phyloP scores from a whole-genome alignment of 2,113 vertebrate species.

The Stigmatopora nigra region DNA sequence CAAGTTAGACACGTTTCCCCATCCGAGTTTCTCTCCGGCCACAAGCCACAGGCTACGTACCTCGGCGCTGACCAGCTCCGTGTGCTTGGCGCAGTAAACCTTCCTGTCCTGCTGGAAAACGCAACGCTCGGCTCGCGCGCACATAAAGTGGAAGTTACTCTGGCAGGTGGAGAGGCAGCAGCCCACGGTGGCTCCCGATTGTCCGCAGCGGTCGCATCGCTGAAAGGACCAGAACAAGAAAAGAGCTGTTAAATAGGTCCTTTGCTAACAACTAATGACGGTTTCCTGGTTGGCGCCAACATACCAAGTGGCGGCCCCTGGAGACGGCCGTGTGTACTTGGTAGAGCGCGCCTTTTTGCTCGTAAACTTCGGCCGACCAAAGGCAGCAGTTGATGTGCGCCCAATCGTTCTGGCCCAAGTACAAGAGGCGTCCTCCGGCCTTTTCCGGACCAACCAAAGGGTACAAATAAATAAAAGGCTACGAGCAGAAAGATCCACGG shows the following conservation, averaged over 20 bases:
- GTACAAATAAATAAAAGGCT: too few species aligned
- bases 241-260: background rate
- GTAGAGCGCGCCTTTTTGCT: slow-evolving; percentile 77
- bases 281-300: background rate
- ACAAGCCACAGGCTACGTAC: slow-evolving; percentile 73
- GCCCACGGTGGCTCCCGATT: slow-evolving; percentile 83
- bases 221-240: slow-evolving; percentile 33
- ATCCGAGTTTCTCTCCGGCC: background rate
- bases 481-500: background rate
- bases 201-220: slow-evolving; percentile 83
- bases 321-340: slow-evolving; percentile 84
- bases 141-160: slow-evolving; percentile 94
- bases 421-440: slow-evolving; percentile 82
- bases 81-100: slow-evolving; percentile 82
- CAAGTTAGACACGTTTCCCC: background rate
- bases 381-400: slow-evolving; percentile 87
- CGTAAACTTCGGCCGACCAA: slow-evolving; percentile 89
- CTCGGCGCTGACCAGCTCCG: slow-evolving; percentile 76
- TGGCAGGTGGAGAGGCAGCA: slow-evolving; percentile 84
- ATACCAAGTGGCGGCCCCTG: slow-evolving; percentile 82
- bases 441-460: slow-evolving; percentile 52
- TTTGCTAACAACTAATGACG: background rate
- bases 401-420: slow-evolving; percentile 90
- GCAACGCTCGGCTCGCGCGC: slow-evolving; percentile 77
- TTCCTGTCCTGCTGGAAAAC: slow-evolving; percentile 86